phyloP scores from a whole-genome alignment of 1,140 invertebrate species.

The Rhopalosiphum padi region DNA sequence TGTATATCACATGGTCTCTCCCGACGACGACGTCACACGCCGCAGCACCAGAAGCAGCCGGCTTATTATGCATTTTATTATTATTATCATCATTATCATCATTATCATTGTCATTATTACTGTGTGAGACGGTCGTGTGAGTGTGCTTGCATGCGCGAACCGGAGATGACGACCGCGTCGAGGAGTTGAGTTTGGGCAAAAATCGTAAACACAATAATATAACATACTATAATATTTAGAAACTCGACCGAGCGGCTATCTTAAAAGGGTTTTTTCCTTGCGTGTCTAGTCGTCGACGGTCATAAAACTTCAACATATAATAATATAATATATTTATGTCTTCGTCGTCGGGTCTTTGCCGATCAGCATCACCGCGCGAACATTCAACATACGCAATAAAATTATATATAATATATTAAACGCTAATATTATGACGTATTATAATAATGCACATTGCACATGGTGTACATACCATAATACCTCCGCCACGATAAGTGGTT shows the following conservation, averaged over 20 bases:
- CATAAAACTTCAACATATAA: constrained; percentile 6
- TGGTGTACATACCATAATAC: background rate
- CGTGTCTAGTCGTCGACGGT: background rate
- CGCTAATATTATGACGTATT: background rate
- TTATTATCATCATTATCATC: constrained; percentile 22
- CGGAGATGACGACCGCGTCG: background rate
- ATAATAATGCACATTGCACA: background rate
- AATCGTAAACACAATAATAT: background rate
- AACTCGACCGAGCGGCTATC: constrained; percentile 20
- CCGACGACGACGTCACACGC: background rate
- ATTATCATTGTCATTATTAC: background rate
- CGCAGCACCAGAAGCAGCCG: background rate
- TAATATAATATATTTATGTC: background rate
- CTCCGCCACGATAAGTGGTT: background rate
- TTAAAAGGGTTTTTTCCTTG: background rate
- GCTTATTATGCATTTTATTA: constrained; percentile 39
- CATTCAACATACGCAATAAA: constrained; percentile 13
- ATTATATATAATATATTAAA: background rate
- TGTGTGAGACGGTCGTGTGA: background rate
- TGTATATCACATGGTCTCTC: constrained; percentile 42
- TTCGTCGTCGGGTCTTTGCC: background rate
- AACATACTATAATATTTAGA: constrained; percentile 2
- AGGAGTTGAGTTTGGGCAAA: constrained; percentile 14
- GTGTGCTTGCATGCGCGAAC: background rate
- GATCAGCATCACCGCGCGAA: constrained; percentile 33